Evolutionary conservation across 1,140 invertebrate genomes (phyloP), one percentile per base, ranked within the genome.

Genomic region (Drosophila mayri): DNA sequence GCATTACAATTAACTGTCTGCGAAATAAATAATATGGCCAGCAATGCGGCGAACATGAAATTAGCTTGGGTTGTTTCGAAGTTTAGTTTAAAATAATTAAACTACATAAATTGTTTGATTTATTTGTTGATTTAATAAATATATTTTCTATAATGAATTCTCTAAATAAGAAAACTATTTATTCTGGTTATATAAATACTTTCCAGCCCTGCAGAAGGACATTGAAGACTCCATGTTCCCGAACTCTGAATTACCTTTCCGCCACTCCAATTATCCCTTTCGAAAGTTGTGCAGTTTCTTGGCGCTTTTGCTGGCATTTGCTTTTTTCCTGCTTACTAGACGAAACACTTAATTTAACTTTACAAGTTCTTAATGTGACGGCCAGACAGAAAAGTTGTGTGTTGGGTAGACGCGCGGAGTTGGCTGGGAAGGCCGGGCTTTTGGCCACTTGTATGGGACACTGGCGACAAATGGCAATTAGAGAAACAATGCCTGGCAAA

Each of bases 271-370:
- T 72, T 72, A 72, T 74, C 58, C 57, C 38, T 47, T 54, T 37
- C 25, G 37, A 63, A 86, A 88, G 77, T 84, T 84, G 43, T 74
- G 59, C 76, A 55, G 62, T 74, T 71, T 65, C 85, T 84, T 82
- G 73, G 71, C 43, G 66, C 73, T 65, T 61, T 41, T 55, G 61
- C 54, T 79, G 62, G 41, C 60, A 63, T 87, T 74, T 65, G 59
- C 58, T 83, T 88, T 80, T 88, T 87, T 77, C 55, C 32, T 77
- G 80, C 83, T 73, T 87, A 88, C 72, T 80, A 80, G 84, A 70
- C 84, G 80, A 77, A 88, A 88, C 84, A 88, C 85, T 88, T 88
- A 88, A 88, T 88, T 87, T 90, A 88, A 87, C 84, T 87, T 87
- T 87, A 88, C 84, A 87, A 87, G 76, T 87, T 88, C 84, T 87